phyloP scores from a whole-genome alignment of 2,113 vertebrate genomes.

The Notothenia coriiceps region DNA sequence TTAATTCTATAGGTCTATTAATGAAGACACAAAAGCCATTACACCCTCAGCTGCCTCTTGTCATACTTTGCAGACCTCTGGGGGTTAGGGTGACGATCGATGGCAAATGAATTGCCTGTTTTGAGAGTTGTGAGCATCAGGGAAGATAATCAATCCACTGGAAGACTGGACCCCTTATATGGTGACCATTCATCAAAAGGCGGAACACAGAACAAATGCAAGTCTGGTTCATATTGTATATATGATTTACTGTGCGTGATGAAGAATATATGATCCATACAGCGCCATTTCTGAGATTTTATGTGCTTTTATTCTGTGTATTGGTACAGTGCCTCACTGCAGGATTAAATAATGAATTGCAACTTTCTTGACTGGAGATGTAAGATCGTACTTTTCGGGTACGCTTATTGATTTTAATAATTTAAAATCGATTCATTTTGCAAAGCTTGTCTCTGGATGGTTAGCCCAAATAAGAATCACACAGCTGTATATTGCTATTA shows the following conservation, averaged over 20 bases:
- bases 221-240: neutral
- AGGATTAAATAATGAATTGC: conserved; percentile 2
- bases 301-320: neutral
- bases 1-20: neutral
- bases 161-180: neutral
- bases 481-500: neutral
- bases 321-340: neutral
- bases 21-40: conserved; percentile 8
- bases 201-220: neutral
- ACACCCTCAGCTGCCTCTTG: conserved; percentile 1
- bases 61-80: conserved; percentile 38
- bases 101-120: conserved; percentile 37
- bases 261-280: neutral
- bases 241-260: neutral
- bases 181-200: neutral
- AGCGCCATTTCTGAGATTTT: neutral
- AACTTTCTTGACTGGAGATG: neutral
- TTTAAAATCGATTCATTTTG: conserved; percentile 19
- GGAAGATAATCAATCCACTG: conserved; percentile 34
- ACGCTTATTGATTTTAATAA: neutral
- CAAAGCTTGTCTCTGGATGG: neutral
- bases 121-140: conserved; percentile 15
- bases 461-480: neutral
- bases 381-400: neutral
- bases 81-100: conserved; percentile 37